A percentile compares a stretch with the other conserved stretches of the same genome.
Evolutionary conservation across 1,140 invertebrate genomes (phyloP).

Genomic region (Euborellia annulipes): DNA sequence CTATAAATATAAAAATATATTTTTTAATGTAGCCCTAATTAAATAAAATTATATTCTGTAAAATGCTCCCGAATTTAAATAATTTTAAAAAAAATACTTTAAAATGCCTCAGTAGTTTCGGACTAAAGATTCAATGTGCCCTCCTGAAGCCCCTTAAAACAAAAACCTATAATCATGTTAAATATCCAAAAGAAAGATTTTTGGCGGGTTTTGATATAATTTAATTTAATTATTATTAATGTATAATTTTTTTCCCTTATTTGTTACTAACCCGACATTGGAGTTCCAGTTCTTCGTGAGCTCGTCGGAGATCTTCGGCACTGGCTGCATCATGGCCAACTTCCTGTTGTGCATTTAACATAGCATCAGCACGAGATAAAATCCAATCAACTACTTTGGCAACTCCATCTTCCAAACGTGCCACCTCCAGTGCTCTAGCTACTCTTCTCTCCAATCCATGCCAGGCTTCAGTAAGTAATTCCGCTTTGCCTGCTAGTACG

Average conservation of each 20-base stretch:
- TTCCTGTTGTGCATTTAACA: conserved; percentile 47
- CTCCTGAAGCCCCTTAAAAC: too few species aligned
- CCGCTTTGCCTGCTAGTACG: background rate
- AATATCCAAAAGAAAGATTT: background rate
- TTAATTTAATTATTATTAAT: too few species aligned
- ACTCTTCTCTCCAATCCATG: conserved; percentile 38
- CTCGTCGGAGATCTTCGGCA: conserved; percentile 48
- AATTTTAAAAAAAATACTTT: too few species aligned
- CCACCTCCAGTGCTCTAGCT: conserved; percentile 40
- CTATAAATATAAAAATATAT: too few species aligned
- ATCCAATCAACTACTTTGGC: conserved; percentile 60
- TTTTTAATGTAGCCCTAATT: too few species aligned
- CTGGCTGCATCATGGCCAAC: conserved; percentile 55
- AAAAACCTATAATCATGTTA: background rate
- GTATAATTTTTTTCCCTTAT: too few species aligned
- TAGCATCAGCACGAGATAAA: conserved; percentile 50
- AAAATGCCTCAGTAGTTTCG: too few species aligned
- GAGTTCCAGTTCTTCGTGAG: conserved; percentile 59
- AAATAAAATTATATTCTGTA: too few species aligned
- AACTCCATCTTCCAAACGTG: conserved; percentile 42
- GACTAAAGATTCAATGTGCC: too few species aligned
- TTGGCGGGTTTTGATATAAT: too few species aligned
- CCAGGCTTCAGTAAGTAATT: conserved; percentile 32
- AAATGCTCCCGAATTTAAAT: too few species aligned
- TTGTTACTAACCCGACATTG: conserved; percentile 44